Conservation (phyloP, 2,888 invertebrate species). For the Pantelozetes paolii region DNA sequence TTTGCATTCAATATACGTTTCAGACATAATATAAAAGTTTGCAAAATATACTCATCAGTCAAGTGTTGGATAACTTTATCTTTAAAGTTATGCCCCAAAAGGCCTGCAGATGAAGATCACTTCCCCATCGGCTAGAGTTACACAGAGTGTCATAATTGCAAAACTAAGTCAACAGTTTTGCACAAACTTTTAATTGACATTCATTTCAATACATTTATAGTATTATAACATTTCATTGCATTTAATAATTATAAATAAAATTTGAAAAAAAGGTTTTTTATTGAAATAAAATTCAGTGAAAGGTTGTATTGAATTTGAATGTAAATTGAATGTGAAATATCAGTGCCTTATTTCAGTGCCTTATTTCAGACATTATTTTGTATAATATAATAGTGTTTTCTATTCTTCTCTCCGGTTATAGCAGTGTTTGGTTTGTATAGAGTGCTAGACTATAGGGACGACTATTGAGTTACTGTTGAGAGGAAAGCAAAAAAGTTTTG, state of each 20-base stretch:
- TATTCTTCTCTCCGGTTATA: constrained; percentile 10
- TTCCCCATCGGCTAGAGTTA: neutral
- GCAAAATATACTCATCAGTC: constrained; percentile 31
- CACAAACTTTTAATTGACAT: constrained; percentile 14
- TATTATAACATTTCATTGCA: neutral
- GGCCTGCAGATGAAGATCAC: neutral
- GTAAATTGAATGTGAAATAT: constrained; percentile 33
- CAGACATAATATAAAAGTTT: neutral
- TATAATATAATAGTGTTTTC: constrained; percentile 15
- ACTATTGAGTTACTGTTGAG: constrained; percentile 8
- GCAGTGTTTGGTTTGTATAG: constrained; percentile 4
- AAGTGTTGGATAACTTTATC: neutral
- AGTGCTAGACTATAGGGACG: neutral
- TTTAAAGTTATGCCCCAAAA: constrained; percentile 9
- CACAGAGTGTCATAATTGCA: constrained; percentile 12
- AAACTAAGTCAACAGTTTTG: constrained; percentile 11
- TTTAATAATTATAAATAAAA: constrained; percentile 11
- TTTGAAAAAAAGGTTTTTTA: neutral
- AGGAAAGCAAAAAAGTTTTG: neutral
- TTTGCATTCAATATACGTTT: neutral
- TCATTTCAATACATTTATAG: neutral
- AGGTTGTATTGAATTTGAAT: neutral
- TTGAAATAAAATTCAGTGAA: neutral
- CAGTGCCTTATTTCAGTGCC: neutral
- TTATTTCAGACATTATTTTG: neutral